Percentiles rank a stretch among this genome's conserved stretches.
Conservation (phyloP, 1,140 invertebrate species). For the Caerostris darwini region DNA sequence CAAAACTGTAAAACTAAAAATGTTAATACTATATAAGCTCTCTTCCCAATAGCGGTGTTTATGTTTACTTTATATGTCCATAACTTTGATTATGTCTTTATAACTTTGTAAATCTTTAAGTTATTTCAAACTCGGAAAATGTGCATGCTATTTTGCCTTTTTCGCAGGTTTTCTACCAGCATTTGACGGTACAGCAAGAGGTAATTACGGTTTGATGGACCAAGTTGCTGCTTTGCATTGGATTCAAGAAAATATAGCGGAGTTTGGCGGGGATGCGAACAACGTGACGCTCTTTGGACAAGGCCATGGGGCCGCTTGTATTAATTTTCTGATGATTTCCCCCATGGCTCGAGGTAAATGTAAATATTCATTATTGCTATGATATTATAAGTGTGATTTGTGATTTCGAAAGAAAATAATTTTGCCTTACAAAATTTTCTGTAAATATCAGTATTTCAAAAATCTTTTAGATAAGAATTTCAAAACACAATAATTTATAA, state of each 20-base stretch:
- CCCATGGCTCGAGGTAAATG: constrained; percentile 86
- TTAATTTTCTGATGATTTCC: constrained; percentile 96
- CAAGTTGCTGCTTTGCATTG: constrained; percentile 96
- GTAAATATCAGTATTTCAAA: no score
- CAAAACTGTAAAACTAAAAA: no score
- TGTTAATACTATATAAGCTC: no score
- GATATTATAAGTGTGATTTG: no score
- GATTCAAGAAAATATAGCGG: constrained; percentile 96
- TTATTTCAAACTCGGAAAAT: no score
- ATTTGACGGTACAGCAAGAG: constrained; percentile 89
- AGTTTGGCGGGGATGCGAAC: constrained; percentile 94
- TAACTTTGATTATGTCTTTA: no score
- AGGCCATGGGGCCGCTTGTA: constrained; percentile 96
- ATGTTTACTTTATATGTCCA: no score
- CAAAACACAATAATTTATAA: not conserved
- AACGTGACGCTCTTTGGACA: constrained; percentile 97
- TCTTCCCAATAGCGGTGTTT: no score
- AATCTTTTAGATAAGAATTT: not conserved
- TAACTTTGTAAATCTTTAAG: no score
- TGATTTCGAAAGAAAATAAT: no score
- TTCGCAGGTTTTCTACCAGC: constrained; percentile 92
- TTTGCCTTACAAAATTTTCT: no score
- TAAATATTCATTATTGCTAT: not conserved
- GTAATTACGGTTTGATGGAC: constrained; percentile 97
- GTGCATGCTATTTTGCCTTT: constrained; percentile 16